Base-by-base conservation (phyloP, 1,140 invertebrate genomes). In the Heliothis virescens region DNA sequence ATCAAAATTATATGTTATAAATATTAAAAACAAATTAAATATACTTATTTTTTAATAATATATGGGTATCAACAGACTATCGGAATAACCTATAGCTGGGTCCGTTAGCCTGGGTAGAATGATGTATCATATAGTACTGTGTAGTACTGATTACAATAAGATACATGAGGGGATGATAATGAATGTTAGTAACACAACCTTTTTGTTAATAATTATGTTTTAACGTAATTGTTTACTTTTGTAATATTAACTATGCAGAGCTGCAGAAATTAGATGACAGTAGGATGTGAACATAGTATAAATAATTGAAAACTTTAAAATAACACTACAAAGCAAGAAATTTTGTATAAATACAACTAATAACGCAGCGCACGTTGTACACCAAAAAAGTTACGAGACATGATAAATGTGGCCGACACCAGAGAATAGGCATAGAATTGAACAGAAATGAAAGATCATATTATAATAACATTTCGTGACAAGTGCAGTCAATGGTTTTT, bases 401-500 rank as follows among this genome's bases (percentile, higher is more conserved):
- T n/a, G n/a, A 9, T 62, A 29, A 16, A 41, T 65, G n/a, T 26
- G 26, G 29, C 65, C 50, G 18, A 29, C 50, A 72, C 50, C 50
- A 72, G 26, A 7, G 18, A 47, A 11, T 0, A 65, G n/a, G n/a
- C 11, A 26, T 26, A 26, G 21, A 26, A 26, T 26, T 2, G 21
- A n/a, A 26, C 21, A 18, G 12, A 34, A 15, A 41, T 1, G 4
- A n/a, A 62, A 4, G 5, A 16, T 65, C 15, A 15, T 26, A 26
- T 12, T 41, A 16, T 1, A 34, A 72, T 1, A n/a, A 34, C 13
- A 50, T 62, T 65, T 41, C 13, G 69, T 72, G 69, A 72, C n/a
- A 67, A 72, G 52, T 72, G 69, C 69, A n/a, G 16, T 55, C 69
- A 18, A 55, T 41, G 10, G 55, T 15, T 2, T 57, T 55, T 10